Evolutionary conservation across 2,888 invertebrate genomes (phyloP), one percentile per base, ranked within the genome.

Genomic region (Alcis repandata): DNA sequence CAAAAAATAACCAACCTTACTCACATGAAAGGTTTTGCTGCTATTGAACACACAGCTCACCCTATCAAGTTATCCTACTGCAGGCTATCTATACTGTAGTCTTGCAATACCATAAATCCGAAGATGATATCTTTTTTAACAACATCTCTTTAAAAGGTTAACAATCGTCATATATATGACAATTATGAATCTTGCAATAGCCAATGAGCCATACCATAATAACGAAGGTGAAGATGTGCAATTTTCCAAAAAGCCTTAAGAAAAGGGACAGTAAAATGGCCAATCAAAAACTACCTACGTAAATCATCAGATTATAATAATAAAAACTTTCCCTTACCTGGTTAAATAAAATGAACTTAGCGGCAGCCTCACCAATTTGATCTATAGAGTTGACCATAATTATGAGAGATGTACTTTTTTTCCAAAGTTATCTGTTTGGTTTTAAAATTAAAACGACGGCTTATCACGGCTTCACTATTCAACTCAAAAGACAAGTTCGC

Each of bases 111-210:
- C 41, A 58, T 66, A 66, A 66, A 60, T 60, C 52, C 22, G 52
- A 41, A 66, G 65, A 66, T 61, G 57, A 58, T 66, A 60, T 66
- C 57, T 33, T 57, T 46, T 60, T 60, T 32, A 52, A 56, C 32
- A 60, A 52, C 45, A 52, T 41, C 40, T 56, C 40, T 54, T 54
- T 27, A 15, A 59, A 65, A 65, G 60, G 57, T 66, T 60, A 66
- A 65, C 59, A 60, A 57, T 61, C 60, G 46, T 61, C 65, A 46
- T 66, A 65, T 60, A 45, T 6, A 61, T 60, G 57, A 57, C 60
- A 57, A 66, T 65, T 64, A 59, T 54, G 41, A 60, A 46, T 60
- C n/a, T 54, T 52, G 56, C 36, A 51, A 48, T 49, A 40, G 56
- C 51, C 51, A 57, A 56, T 52, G 41, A 38, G 36, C 19, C 11